Evolutionary conservation across 2,113 vertebrate species (phyloP), one percentile per base, ranked within the genome.

Genomic region (Pampusana beccarii): DNA sequence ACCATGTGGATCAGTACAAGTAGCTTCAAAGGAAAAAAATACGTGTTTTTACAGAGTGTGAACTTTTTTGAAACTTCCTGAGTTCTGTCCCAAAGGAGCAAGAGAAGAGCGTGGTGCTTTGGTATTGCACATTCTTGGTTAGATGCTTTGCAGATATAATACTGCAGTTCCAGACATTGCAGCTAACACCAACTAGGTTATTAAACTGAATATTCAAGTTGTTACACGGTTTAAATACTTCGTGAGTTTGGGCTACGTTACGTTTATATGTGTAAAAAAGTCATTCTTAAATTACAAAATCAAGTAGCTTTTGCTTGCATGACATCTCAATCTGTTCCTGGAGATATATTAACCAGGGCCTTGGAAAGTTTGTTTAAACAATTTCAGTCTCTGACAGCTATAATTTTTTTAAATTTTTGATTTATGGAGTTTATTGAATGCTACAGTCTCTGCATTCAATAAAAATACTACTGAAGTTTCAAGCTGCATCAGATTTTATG

Each of bases 361-460:
- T 56, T 79, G 61, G 57, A 81, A 91, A 75, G 29, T 69, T 91
- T 87, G 29, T 87, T 91, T 89, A 74, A 97, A 67, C 50, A 72
- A 44, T 79, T 79, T 92, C 21, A 34, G 73, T 65, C 48, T 79
- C 40, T 92, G 77, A 42, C 73, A 85, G 58, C n/a, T 70, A n/a
- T 79, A 65, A 53, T 48, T 40, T 40, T 40, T 40, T 40, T 40
- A 40, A 2, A 36, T 54, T 54, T 44, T 67, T 72, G 5, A 60
- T 86, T 80, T 80, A 60, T 46, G 34, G 6, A 16, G 33, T 84
- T 51, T 61, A 46, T 53, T 77, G 46, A 80, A 40, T 26, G 58
- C 33, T 70, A n/a, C 80, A 69, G 50, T 48, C 36, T 53, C 57
- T 72, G 9, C 28, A 31, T 91, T 91, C 51, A 74, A 31, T 71